Conservation (phyloP, 2,797 vertebrate species). For the Valencia hispanica region DNA sequence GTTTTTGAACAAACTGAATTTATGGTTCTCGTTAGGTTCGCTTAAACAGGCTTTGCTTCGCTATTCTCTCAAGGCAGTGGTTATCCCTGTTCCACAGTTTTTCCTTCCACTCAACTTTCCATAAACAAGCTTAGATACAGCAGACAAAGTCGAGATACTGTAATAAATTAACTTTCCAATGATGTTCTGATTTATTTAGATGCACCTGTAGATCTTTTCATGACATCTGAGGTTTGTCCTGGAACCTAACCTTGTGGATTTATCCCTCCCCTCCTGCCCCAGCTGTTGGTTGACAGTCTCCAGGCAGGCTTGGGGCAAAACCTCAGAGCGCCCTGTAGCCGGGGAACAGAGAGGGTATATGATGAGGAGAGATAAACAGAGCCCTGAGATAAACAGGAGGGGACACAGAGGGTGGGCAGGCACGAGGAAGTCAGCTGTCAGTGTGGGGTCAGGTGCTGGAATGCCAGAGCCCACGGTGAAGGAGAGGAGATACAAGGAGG, state of each 20-base stretch:
- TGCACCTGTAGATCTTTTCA: conserved; percentile 40
- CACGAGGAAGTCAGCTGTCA: conserved; percentile 85
- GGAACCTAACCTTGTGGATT: conserved; percentile 69
- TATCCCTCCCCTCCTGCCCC: conserved; percentile 41
- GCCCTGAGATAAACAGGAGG: conserved; percentile 77
- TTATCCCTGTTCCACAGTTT: not conserved
- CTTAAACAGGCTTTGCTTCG: not conserved
- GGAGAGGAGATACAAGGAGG: conserved; percentile 41
- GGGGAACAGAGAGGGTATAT: conserved; percentile 49
- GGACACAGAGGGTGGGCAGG: conserved; percentile 68
- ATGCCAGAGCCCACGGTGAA: conserved; percentile 70
- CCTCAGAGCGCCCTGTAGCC: conserved; percentile 59
- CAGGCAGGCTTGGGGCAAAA: conserved; percentile 70
- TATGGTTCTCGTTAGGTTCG: not conserved
- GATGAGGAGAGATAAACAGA: conserved; percentile 74
- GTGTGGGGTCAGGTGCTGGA: conserved; percentile 78
- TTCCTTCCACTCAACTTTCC: not conserved
- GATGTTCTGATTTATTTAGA: not conserved
- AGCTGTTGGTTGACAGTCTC: conserved; percentile 62
- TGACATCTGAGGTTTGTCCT: conserved; percentile 60
- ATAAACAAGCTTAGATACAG: not conserved
- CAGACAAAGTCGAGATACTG: no score
- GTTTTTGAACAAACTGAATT: not conserved
- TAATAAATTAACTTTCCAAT: not conserved
- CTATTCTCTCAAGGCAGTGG: not conserved